Conservation (phyloP, 2,113 vertebrate species). For the Oreochromis aureus region DNA sequence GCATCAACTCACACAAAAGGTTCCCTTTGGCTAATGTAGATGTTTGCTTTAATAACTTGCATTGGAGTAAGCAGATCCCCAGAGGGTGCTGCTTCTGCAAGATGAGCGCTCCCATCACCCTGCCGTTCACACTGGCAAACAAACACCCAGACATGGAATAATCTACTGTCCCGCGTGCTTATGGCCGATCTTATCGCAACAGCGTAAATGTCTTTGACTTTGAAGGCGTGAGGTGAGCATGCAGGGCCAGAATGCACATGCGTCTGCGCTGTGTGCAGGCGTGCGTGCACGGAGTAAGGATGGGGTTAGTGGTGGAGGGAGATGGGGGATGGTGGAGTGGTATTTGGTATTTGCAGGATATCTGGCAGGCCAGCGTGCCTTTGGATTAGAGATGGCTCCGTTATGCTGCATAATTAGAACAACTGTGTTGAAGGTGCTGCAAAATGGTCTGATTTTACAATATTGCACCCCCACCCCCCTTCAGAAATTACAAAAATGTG, state of each 20-base stretch:
- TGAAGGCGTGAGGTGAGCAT: conserved; percentile 1
- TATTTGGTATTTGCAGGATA: neutral
- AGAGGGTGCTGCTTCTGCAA: conserved; percentile 22
- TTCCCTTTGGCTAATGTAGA: conserved; percentile 43
- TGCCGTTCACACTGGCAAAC: conserved; percentile 22
- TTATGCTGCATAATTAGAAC: conserved; percentile 73
- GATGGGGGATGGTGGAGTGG: neutral
- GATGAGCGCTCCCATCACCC: conserved; percentile 31
- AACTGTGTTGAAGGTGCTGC: conserved; percentile 49
- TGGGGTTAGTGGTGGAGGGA: neutral
- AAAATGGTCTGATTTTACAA: conserved; percentile 34
- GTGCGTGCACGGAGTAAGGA: neutral
- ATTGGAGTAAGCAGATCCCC: conserved; percentile 51
- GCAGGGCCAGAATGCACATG: neutral
- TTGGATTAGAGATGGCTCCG: conserved; percentile 51
- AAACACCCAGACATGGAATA: conserved; percentile 13
- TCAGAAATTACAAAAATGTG: neutral
- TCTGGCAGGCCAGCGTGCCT: conserved; percentile 55
- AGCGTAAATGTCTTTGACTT: conserved; percentile 21
- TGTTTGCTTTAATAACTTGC: conserved; percentile 61
- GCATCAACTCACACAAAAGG: neutral
- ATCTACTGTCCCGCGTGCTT: conserved; percentile 43
- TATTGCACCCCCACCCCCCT: neutral
- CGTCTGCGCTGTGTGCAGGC: neutral
- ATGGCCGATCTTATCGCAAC: conserved; percentile 26